These are phyloP conservation scores for Seladonia tumulorum DNA, from an alignment of 2,888 invertebrate genomes.

Conservation along the genomic window DNA sequence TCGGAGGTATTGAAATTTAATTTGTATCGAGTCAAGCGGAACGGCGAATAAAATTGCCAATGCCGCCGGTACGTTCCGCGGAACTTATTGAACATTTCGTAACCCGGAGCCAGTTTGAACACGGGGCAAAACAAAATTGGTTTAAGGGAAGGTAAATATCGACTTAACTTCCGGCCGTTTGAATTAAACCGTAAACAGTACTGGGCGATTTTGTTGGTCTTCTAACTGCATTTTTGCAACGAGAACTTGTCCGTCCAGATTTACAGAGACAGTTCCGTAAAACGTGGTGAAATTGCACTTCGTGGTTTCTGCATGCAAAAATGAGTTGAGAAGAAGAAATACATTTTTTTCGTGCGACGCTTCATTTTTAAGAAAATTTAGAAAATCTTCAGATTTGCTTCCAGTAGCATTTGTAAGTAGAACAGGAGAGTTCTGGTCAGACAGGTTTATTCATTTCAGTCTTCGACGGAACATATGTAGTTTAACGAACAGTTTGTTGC, in stretches of 20 bases:
- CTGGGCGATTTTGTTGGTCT: neutral
- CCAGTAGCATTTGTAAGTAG: neutral
- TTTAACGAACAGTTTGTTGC: neutral
- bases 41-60: conserved; percentile 21
- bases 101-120: neutral
- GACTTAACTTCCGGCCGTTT: neutral
- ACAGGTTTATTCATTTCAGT: too few relatives aligned
- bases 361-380: neutral
- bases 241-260: neutral
- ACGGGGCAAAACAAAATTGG: neutral
- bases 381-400: neutral
- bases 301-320: neutral
- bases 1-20: conserved; percentile 43
- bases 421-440: neutral
- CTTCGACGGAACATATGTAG: too few relatives aligned
- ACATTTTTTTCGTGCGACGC: neutral
- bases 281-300: neutral
- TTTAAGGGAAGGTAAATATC: neutral
- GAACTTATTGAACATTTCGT: conserved; percentile 27
- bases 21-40: conserved; percentile 42
- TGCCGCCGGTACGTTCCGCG: neutral
- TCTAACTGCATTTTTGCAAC: neutral
- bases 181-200: neutral
- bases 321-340: neutral
- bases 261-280: neutral